Conservation (phyloP, 2,113 vertebrate species). For the Syngnathus typhle region DNA sequence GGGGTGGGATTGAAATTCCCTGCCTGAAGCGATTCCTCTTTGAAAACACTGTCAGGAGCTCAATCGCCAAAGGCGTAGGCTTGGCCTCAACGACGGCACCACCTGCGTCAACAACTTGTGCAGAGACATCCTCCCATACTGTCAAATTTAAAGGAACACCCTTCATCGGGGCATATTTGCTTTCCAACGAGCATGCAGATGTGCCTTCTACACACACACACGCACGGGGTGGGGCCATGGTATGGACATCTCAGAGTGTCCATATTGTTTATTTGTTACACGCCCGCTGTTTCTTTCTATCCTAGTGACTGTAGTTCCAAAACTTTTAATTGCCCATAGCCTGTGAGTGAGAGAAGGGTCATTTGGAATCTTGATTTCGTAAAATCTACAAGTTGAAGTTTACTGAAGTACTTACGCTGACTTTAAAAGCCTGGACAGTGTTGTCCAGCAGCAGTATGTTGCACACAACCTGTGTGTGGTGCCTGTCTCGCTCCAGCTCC, state of each 20-base stretch:
- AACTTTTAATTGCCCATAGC: too few species aligned
- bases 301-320: too few species aligned
- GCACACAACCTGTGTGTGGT: constrained; percentile 96
- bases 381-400: neutral
- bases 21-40: neutral
- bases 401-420: constrained; percentile 81
- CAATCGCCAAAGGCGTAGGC: neutral
- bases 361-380: too few species aligned
- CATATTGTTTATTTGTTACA: too few species aligned
- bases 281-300: too few species aligned
- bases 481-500: constrained; percentile 98
- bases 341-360: too few species aligned
- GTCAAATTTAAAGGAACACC: neutral
- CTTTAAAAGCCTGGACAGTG: constrained; percentile 90
- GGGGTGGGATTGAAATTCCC: neutral
- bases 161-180: neutral
- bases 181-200: neutral
- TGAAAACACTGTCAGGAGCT: neutral
- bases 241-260: too few species aligned
- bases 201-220: neutral
- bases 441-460: constrained; percentile 95
- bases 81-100: neutral
- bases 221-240: too few species aligned
- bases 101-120: neutral
- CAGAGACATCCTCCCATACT: neutral